Conservation (phyloP, 1,140 invertebrate species). For the Holcopasites calliopsidis region DNA sequence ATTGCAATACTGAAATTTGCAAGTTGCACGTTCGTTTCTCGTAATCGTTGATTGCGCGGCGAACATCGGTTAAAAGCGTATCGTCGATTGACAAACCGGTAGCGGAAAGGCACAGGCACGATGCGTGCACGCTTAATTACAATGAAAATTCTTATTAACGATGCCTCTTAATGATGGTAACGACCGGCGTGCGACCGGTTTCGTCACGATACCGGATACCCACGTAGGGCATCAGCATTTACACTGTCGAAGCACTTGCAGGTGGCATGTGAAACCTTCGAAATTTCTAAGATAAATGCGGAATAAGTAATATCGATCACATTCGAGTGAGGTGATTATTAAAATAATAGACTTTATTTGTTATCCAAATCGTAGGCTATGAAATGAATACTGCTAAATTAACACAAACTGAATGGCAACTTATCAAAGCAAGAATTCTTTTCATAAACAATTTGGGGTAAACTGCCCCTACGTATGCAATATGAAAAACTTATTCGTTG, state of each 20-base stretch:
- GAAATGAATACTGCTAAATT: no score
- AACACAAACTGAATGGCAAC: no score
- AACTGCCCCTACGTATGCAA: no score
- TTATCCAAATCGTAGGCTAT: no score
- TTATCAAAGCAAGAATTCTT: no score
- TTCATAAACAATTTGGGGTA: no score
- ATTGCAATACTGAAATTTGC: not conserved
- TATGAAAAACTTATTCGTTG: no score
- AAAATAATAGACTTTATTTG: no score
- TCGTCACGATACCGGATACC: slow-evolving; percentile 58
- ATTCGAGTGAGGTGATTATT: no score
- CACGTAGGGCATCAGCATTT: slow-evolving; percentile 37
- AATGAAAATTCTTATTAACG: slow-evolving; percentile 56
- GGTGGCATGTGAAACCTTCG: not conserved
- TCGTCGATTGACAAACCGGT: slow-evolving; percentile 37
- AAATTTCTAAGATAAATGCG: no score
- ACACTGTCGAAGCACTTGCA: slow-evolving; percentile 5
- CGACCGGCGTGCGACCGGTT: slow-evolving; percentile 43
- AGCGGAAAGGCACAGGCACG: slow-evolving; percentile 27
- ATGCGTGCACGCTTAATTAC: slow-evolving; percentile 13
- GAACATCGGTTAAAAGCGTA: slow-evolving; percentile 3
- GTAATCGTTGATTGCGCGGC: not conserved
- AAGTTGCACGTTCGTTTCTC: not conserved
- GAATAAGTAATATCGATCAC: no score
- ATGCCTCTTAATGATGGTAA: slow-evolving; percentile 53